Evolutionary conservation across 2,113 vertebrate species (phyloP).

Genomic region (Neogobius melanostomus): DNA sequence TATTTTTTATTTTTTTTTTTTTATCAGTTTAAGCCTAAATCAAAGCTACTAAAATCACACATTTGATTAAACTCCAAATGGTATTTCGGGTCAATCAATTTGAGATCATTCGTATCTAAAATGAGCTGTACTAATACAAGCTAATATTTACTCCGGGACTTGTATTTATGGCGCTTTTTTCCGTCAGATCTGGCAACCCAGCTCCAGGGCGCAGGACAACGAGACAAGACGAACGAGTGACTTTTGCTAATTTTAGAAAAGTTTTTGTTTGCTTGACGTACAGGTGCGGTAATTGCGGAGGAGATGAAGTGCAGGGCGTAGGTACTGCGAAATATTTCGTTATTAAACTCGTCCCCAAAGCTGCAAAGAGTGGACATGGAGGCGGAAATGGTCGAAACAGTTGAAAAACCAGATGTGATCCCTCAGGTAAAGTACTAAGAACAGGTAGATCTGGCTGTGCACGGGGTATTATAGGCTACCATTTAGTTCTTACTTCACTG

Average conservation of each 20-base stretch:
- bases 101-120: no score
- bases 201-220: slow-evolving; percentile 8
- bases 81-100: no score
- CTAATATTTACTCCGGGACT: no score
- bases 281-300: neutral
- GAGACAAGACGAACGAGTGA: slow-evolving; percentile 19
- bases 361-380: neutral
- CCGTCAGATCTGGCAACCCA: no score
- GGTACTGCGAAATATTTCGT: neutral
- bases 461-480: neutral
- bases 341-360: neutral
- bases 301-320: neutral
- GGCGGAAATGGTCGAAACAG: slow-evolving; percentile 48
- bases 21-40: no score
- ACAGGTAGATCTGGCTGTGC: neutral
- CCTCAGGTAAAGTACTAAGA: slow-evolving; percentile 35
- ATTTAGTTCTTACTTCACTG: no score
- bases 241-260: neutral
- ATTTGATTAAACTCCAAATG: no score
- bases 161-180: no score
- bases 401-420: slow-evolving; percentile 48
- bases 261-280: neutral
- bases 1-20: no score
- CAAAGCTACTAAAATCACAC: no score
- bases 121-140: no score